Evolutionary conservation across 2,888 invertebrate genomes (phyloP).

Genomic region (Ischnura elegans): DNA sequence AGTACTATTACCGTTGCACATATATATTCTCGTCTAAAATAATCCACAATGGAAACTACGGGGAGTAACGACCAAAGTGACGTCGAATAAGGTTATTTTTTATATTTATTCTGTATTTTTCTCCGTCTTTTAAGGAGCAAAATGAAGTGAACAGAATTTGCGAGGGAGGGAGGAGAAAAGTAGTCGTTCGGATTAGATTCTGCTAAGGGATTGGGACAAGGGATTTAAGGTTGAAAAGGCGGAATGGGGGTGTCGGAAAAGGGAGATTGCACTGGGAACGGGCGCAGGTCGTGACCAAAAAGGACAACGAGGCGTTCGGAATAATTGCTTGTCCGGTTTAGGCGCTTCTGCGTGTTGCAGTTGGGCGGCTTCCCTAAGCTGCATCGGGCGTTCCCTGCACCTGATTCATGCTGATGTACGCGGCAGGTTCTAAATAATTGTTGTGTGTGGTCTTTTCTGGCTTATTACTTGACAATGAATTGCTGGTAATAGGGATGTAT

Average conservation of each 20-base stretch:
- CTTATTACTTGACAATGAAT: too few species aligned
- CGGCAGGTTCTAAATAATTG: not conserved
- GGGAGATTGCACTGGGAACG: not conserved
- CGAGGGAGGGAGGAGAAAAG: not conserved
- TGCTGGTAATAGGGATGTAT: not conserved
- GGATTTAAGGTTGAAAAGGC: not conserved
- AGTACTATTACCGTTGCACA: too few species aligned
- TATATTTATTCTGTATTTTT: not conserved
- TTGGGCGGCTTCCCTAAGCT: not conserved
- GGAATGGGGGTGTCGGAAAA: not conserved
- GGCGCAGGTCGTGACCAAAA: not conserved
- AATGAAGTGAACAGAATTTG: not conserved
- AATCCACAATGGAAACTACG: too few species aligned
- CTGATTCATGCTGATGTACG: not conserved
- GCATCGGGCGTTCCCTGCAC: not conserved
- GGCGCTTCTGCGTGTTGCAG: not conserved
- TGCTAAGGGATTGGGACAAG: not conserved
- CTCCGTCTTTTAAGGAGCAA: not conserved
- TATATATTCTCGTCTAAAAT: not conserved
- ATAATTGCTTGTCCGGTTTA: not conserved
- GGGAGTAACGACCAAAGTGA: not conserved
- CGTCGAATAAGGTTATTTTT: not conserved
- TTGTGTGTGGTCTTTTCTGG: not conserved
- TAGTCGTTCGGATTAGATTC: not conserved
- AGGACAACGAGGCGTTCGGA: not conserved